Evolutionary conservation across 2,888 invertebrate genomes (phyloP).

Genomic region (Macrosoma leucophasiata): DNA sequence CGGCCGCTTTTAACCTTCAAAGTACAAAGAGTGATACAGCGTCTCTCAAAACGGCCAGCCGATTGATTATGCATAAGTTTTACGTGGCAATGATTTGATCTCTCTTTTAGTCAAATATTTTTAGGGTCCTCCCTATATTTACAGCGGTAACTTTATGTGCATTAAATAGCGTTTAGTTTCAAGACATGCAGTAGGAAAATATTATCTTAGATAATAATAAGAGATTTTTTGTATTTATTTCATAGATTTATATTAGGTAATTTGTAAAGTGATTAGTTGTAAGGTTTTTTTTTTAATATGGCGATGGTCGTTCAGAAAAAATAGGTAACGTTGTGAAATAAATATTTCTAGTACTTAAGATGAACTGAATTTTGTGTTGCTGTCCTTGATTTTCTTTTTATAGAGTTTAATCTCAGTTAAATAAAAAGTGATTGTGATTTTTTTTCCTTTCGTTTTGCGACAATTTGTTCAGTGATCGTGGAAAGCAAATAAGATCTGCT

Average conservation of each 20-base stretch:
- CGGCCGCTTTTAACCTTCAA: conserved; percentile 44
- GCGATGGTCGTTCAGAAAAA: conserved; percentile 64
- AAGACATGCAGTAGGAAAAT: conserved; percentile 72
- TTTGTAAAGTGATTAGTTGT: conserved; percentile 71
- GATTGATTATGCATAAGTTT: conserved; percentile 43
- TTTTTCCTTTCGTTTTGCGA: background rate
- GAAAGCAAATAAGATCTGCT: conserved; percentile 59
- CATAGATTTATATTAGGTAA: conserved; percentile 74
- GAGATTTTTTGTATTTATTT: conserved; percentile 75
- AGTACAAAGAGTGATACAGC: conserved; percentile 57
- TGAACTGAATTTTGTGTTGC: conserved; percentile 57
- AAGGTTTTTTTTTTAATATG: conserved; percentile 66
- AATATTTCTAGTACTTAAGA: conserved; percentile 68
- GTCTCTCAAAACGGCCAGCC: conserved; percentile 43
- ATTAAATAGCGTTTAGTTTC: conserved; percentile 68
- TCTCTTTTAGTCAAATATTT: conserved; percentile 83
- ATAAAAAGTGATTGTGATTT: too few relatives aligned
- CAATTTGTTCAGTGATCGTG: conserved; percentile 20
- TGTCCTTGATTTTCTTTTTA: conserved; percentile 32
- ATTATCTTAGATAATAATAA: conserved; percentile 69
- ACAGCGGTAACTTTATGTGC: conserved; percentile 59
- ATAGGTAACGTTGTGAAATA: conserved; percentile 51
- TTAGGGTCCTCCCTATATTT: conserved; percentile 63
- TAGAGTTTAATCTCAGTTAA: conserved; percentile 5
- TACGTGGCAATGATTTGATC: conserved; percentile 83